Evolutionary conservation across 2,888 invertebrate genomes (phyloP).

Genomic region (Leptinotarsa tumamoca): DNA sequence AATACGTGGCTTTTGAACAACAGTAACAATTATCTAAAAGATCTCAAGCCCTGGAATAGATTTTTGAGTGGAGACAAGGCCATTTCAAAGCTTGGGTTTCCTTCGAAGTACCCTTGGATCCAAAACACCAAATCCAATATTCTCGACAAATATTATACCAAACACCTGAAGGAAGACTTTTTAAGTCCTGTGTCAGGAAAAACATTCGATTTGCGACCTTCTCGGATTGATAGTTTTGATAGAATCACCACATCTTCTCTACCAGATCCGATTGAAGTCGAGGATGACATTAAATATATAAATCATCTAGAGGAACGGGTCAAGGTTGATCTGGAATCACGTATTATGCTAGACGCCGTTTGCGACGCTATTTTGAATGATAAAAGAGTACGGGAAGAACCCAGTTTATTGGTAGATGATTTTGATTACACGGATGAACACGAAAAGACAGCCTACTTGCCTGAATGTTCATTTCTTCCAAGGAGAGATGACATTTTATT

Average conservation of each 20-base stretch:
- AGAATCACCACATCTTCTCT: conserved; percentile 26
- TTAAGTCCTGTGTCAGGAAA: conserved; percentile 45
- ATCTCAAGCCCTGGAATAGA: conserved; percentile 27
- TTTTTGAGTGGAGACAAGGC: conserved; percentile 32
- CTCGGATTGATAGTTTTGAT: conserved; percentile 24
- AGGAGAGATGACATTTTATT: background rate
- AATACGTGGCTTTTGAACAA: conserved; percentile 4
- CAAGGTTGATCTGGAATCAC: conserved; percentile 38
- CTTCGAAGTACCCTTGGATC: conserved; percentile 46
- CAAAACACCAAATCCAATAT: conserved; percentile 38
- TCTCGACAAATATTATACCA: conserved; percentile 36
- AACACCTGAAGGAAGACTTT: conserved; percentile 38
- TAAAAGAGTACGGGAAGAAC: conserved; percentile 1
- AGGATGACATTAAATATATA: conserved; percentile 44
- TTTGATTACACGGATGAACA: conserved; percentile 21
- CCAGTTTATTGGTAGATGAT: conserved; percentile 28
- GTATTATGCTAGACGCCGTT: conserved; percentile 47
- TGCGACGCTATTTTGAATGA: conserved; percentile 49
- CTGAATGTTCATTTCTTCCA: background rate
- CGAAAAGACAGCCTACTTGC: background rate
- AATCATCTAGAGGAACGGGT: conserved; percentile 36
- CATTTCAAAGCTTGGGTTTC: conserved; percentile 46
- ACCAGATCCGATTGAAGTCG: conserved; percentile 45
- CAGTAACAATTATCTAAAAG: background rate
- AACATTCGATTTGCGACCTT: conserved; percentile 40